phyloP scores from a whole-genome alignment of 2,797 vertebrate species.

The Pangasius krempfi region DNA sequence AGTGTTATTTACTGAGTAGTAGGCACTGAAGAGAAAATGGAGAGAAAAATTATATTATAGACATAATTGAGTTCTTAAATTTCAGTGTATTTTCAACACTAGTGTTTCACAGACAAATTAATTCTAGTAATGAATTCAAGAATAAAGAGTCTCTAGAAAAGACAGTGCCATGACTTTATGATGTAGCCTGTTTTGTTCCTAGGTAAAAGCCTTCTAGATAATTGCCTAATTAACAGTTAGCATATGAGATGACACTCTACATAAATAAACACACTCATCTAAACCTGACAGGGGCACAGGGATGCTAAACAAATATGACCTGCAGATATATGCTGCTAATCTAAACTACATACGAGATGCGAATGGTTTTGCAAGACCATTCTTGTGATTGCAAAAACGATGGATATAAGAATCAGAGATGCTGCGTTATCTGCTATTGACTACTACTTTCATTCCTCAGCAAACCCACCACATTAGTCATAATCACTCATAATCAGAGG shows the following conservation, averaged over 20 bases:
- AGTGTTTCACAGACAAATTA: background rate
- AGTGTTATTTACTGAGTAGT: background rate
- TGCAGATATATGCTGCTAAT: background rate
- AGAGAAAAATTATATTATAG: background rate
- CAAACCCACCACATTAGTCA: background rate
- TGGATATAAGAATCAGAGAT: too few species aligned
- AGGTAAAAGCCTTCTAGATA: slow-evolving; percentile 26
- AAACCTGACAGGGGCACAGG: background rate
- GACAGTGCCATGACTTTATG: background rate
- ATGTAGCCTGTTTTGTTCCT: slow-evolving; percentile 6
- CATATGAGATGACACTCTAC: slow-evolving; percentile 24
- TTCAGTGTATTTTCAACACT: background rate
- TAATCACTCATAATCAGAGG: background rate
- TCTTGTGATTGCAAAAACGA: background rate
- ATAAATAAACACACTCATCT: slow-evolving; percentile 22
- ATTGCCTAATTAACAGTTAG: slow-evolving; percentile 28
- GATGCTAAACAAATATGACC: slow-evolving; percentile 10
- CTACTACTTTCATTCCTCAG: background rate
- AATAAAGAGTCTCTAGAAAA: slow-evolving; percentile 13
- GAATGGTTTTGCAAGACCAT: background rate
- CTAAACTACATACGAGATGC: background rate
- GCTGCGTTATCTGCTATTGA: background rate
- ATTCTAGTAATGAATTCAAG: background rate
- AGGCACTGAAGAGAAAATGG: background rate
- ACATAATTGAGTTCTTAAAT: background rate